These are phyloP conservation scores for Condylostylus longicornis DNA, from an alignment of 1,140 invertebrate genomes.

Conservation along the genomic window DNA sequence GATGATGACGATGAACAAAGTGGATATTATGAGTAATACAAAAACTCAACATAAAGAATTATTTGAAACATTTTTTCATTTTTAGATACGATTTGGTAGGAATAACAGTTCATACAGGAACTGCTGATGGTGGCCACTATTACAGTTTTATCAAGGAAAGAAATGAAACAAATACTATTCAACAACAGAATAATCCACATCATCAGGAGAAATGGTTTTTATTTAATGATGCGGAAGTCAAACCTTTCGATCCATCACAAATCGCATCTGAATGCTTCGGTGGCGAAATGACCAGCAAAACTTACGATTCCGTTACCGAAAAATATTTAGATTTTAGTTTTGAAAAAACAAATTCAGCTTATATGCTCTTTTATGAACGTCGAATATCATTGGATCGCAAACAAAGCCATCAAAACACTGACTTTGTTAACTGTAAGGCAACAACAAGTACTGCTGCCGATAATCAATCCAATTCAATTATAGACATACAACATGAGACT, in stretches of 20 bases:
- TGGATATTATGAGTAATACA: slow-evolving; percentile 35
- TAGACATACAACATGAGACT: slow-evolving; percentile 13
- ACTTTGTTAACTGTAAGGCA: slow-evolving; percentile 21
- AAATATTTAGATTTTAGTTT: slow-evolving; percentile 96
- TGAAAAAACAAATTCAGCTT: slow-evolving; percentile 94
- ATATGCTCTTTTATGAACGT: slow-evolving; percentile 92
- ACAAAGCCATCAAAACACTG: slow-evolving; percentile 21
- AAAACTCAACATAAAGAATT: slow-evolving; percentile 34
- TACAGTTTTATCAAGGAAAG: slow-evolving; percentile 89
- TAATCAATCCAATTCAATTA: slow-evolving; percentile 6
- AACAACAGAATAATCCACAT: no score
- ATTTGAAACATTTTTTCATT: slow-evolving; percentile 1
- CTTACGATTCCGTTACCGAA: slow-evolving; percentile 87
- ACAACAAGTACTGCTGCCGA: slow-evolving; percentile 16
- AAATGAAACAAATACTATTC: slow-evolving; percentile 35
- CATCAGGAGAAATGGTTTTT: slow-evolving; percentile 79
- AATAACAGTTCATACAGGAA: slow-evolving; percentile 91
- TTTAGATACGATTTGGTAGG: slow-evolving; percentile 85
- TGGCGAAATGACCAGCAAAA: slow-evolving; percentile 94
- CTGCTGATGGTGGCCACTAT: slow-evolving; percentile 91
- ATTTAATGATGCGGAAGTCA: slow-evolving; percentile 94
- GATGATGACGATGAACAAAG: slow-evolving; percentile 32
- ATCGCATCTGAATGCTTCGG: slow-evolving; percentile 91
- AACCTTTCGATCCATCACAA: slow-evolving; percentile 86
- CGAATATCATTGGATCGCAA: no score